phyloP scores from a whole-genome alignment of 2,888 invertebrate species.

The Cheilosia vernalis region DNA sequence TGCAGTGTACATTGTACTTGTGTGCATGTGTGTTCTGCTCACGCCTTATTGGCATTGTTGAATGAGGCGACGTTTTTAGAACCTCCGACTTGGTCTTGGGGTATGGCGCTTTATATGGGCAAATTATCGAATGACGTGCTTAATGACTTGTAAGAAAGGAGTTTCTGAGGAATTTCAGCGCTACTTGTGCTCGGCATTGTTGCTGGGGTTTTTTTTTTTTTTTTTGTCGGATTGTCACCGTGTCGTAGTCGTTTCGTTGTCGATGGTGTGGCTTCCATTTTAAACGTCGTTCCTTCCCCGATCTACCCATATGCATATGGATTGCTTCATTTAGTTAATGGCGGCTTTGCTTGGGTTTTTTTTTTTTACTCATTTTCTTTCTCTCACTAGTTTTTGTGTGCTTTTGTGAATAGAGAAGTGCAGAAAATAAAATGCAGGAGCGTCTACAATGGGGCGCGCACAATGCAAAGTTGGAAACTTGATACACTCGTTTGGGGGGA shows the following conservation, averaged over 20 bases:
- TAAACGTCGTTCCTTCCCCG: constrained; percentile 40
- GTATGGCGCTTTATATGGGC: constrained; percentile 74
- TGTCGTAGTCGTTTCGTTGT: constrained; percentile 25
- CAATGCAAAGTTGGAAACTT: constrained; percentile 69
- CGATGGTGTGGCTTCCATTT: constrained; percentile 67
- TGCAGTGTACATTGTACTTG: neutral
- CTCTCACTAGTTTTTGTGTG: constrained; percentile 40
- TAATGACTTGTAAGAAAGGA: constrained; percentile 74
- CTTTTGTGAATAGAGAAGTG: constrained; percentile 57
- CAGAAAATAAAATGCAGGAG: constrained; percentile 68
- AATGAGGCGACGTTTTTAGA: constrained; percentile 71
- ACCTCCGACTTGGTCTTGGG: constrained; percentile 41
- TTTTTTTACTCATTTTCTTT: constrained; percentile 25
- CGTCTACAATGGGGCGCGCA: constrained; percentile 60
- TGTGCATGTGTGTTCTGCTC: constrained; percentile 57
- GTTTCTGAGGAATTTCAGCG: constrained; percentile 68
- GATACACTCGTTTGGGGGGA: constrained; percentile 70
- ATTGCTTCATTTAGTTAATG: constrained; percentile 74
- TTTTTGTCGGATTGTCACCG: constrained; percentile 51
- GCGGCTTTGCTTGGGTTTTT: constrained; percentile 15
- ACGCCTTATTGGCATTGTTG: constrained; percentile 74
- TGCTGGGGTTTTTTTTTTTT: constrained; percentile 43
- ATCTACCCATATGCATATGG: constrained; percentile 61
- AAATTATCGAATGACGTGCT: constrained; percentile 76
- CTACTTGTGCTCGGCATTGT: constrained; percentile 65